Base-by-base conservation (phyloP, 2,888 invertebrate species). In the Chrysolina americana region DNA sequence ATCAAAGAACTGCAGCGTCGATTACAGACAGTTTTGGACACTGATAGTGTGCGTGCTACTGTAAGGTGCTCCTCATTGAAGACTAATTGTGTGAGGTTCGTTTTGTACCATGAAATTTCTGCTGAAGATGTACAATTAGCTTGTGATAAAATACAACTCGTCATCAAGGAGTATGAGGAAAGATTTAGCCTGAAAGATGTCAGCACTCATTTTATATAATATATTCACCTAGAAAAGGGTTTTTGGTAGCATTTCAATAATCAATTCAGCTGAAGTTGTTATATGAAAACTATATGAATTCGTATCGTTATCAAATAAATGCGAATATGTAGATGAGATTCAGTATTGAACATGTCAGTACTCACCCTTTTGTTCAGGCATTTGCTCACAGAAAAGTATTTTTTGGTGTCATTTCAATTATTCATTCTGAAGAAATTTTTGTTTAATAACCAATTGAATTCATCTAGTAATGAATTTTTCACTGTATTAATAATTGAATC, bases 81-180 rank as follows among this genome's bases (percentile, higher is more conserved):
- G 79, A 87, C 89, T 73, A 90, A 90, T 70, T 91, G 91, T 28
- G 89, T 94, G 0, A 89, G 96, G 62, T 89, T 96, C 78, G 94
- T 94, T 11, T 84, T 94, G 8, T 93, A 95, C 86, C 91, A 92
- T 79, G 93, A 95, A 84, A 91, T 96, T 63, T 89, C 89, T 2
- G 93, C 94, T 80, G 91, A 92, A 78, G 92, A 93, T 80, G 89
- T 94, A 11, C 89, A 91, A 83, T 89, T 92, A 76, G 92, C 93
- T 71, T 92, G 95, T 81, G 91, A 91, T 85, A 96, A 96, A 88
- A 89, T 96, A 71, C 89, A 88, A 0, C 91, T 91, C 78, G 94
- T 95, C n/a, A 92, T 95, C 76, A 90, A 89, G 77, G 92, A 94
- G 85, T 88, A 92, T 65, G 85, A 86, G 17, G 78, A 79, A 11